Percentiles rank a stretch among this genome's conserved stretches.
Conservation (phyloP, 2,113 vertebrate genomes). For the Steatornis caripensis region DNA sequence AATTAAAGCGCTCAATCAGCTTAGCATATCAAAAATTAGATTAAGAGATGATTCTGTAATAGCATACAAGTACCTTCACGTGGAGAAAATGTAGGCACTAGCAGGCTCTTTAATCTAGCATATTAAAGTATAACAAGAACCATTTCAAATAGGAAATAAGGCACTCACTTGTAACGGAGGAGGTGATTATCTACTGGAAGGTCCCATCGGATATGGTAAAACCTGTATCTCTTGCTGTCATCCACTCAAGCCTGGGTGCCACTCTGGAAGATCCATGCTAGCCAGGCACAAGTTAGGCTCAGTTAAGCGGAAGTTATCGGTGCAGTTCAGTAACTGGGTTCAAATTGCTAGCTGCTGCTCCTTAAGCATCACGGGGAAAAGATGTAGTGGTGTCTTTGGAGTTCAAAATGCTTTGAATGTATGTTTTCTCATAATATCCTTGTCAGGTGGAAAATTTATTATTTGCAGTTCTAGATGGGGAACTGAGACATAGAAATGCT, state of each 20-base stretch:
- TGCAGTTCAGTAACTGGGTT: not conserved
- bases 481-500: not conserved
- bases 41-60: not conserved
- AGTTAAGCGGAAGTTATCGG: not conserved
- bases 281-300: not conserved
- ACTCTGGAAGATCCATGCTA: not conserved
- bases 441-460: not conserved
- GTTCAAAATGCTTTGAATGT: not conserved
- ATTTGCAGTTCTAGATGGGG: not conserved
- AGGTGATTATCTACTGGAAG: not conserved
- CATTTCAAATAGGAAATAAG: not conserved
- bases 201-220: not conserved
- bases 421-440: not conserved
- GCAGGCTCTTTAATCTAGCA: not conserved
- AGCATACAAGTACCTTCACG: not conserved
- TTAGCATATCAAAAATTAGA: not conserved
- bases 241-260: not conserved
- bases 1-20: not conserved
- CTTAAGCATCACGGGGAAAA: not conserved
- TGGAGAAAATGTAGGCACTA: not conserved
- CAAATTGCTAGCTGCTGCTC: not conserved
- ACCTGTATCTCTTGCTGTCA: not conserved
- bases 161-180: not conserved
- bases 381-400: not conserved
- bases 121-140: not conserved